A percentile compares a stretch with the other conserved stretches of the same genome.
These are phyloP conservation scores for Cichladusa arquata DNA, from an alignment of 2,113 vertebrate species.

Conservation along the genomic window DNA sequence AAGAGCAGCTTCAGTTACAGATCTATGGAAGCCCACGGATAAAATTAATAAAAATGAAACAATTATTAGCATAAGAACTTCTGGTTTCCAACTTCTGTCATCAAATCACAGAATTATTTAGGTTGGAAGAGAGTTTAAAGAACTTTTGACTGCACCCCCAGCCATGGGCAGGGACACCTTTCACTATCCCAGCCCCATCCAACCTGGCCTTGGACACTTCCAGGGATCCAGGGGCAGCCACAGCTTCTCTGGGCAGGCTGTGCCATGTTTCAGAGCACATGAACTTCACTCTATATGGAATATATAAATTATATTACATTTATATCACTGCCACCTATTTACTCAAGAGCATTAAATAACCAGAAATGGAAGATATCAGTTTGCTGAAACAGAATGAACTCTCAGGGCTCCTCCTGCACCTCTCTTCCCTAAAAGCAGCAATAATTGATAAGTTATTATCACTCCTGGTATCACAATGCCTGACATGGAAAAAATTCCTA, in stretches of 20 bases:
- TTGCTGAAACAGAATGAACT: not conserved
- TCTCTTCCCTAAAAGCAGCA: rapidly evolving
- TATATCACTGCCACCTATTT: not conserved
- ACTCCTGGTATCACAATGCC: rapidly evolving
- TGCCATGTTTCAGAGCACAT: rapidly evolving
- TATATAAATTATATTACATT: not conserved
- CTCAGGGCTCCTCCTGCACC: rapidly evolving
- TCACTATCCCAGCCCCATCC: rapidly evolving
- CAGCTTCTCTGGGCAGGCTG: not conserved
- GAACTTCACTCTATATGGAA: no score
- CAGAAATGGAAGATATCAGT: rapidly evolving
- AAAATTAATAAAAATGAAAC: not conserved
- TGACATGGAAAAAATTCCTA: rapidly evolving
- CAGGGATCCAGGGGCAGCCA: not conserved
- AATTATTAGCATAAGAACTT: not conserved
- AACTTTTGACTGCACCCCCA: not conserved
- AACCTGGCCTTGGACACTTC: rapidly evolving
- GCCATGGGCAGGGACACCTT: not conserved
- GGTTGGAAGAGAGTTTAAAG: not conserved
- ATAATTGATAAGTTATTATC: not conserved
- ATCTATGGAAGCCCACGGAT: rapidly evolving
- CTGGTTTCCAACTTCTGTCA: not conserved
- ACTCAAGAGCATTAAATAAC: rapidly evolving
- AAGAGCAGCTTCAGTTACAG: not conserved
- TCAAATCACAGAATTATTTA: not conserved